phyloP scores from a whole-genome alignment of 2,113 vertebrate genomes.

The Ascaphus truei region DNA sequence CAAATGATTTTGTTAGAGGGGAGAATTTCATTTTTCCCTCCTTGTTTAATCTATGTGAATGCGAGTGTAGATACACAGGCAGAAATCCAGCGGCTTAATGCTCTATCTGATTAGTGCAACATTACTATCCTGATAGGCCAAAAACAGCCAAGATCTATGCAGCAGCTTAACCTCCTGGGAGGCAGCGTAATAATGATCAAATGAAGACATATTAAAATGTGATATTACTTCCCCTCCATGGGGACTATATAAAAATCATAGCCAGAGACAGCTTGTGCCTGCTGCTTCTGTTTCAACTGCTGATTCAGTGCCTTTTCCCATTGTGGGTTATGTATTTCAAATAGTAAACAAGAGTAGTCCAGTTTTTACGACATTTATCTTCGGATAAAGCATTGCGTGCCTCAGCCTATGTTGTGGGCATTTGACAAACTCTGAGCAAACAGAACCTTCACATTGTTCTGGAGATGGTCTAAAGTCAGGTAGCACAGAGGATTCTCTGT shows the following conservation, averaged over 20 bases:
- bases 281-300: constrained; percentile 39
- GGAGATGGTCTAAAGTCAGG: too few relatives aligned
- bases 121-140: constrained; percentile 46
- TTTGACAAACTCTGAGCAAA: too few relatives aligned
- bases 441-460: too few relatives aligned
- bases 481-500: too few relatives aligned
- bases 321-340: constrained; percentile 39
- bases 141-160: constrained; percentile 49
- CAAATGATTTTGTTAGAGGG: neutral
- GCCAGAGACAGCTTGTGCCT: constrained; percentile 52
- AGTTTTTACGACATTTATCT: constrained; percentile 41
- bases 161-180: constrained; percentile 47
- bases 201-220: constrained; percentile 57
- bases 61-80: constrained; percentile 41
- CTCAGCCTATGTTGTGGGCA: too few relatives aligned
- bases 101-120: constrained; percentile 55
- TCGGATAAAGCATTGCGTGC: too few relatives aligned
- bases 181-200: constrained; percentile 51
- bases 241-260: constrained; percentile 50
- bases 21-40: constrained; percentile 30
- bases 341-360: constrained; percentile 28
- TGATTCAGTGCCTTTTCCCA: constrained; percentile 43
- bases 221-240: constrained; percentile 52
- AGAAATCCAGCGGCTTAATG: constrained; percentile 52
- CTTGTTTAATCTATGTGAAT: constrained; percentile 48